Conservation (phyloP, 1,140 invertebrate genomes). For the Pseudomyrmex sp. region DNA sequence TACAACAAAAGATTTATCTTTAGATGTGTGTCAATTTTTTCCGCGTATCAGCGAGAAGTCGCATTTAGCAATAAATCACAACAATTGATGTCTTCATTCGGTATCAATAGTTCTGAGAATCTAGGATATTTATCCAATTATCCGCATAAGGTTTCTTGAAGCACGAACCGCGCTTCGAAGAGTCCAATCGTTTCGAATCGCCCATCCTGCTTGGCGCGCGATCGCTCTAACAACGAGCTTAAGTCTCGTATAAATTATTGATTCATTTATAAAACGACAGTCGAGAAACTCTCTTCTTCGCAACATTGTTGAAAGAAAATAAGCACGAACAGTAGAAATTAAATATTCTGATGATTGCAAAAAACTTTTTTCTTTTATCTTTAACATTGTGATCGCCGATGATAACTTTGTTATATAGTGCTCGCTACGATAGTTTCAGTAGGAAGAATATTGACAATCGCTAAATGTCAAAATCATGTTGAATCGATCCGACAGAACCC, state of each 20-base stretch:
- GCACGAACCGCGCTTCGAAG: conserved; percentile 34
- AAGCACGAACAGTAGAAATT: neutral
- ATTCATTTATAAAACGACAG: conserved; percentile 35
- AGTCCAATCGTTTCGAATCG: conserved; percentile 61
- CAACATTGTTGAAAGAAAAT: neutral
- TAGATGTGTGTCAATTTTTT: neutral
- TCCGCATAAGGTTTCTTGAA: neutral
- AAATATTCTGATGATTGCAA: neutral
- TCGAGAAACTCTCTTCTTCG: neutral
- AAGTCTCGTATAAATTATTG: conserved; percentile 40
- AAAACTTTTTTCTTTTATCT: neutral
- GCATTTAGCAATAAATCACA: neutral
- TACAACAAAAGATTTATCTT: neutral
- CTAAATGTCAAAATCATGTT: conserved; percentile 38
- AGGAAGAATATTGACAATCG: neutral
- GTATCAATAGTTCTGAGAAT: neutral
- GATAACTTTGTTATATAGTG: neutral
- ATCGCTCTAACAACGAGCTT: conserved; percentile 61
- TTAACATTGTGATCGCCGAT: neutral
- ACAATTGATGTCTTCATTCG: neutral
- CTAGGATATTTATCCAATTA: neutral
- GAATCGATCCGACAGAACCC: conserved; percentile 33
- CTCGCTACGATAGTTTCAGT: conserved; percentile 28
- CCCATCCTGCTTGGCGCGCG: conserved; percentile 17
- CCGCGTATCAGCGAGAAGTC: neutral